A percentile compares a stretch with the other conserved stretches of the same genome.
These are phyloP conservation scores for Acyrthosiphon pisum DNA, from an alignment of 1,140 invertebrate species.

Conservation along the genomic window DNA sequence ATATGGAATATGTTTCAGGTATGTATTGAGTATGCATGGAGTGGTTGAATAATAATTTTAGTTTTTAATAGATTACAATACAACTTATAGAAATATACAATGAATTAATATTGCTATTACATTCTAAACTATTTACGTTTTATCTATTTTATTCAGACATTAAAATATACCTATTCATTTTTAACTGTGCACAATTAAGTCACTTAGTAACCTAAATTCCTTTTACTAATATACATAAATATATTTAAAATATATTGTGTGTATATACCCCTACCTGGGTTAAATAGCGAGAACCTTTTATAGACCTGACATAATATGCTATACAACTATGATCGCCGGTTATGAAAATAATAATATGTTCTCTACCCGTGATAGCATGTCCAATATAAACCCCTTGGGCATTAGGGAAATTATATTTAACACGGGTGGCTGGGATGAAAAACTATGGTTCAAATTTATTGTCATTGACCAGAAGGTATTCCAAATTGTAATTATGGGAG, in stretches of 20 bases:
- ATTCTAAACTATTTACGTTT: not conserved
- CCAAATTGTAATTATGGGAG: not conserved
- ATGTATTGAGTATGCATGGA: conserved; percentile 13
- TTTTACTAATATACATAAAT: not conserved
- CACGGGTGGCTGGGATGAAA: too few species aligned
- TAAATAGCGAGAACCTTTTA: not conserved
- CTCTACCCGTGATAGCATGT: not conserved
- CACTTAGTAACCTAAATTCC: not conserved
- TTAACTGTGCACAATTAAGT: not conserved
- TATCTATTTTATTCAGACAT: not conserved
- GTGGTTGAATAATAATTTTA: conserved; percentile 7
- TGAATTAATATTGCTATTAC: not conserved
- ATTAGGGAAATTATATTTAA: not conserved
- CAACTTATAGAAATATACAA: not conserved
- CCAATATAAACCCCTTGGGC: not conserved
- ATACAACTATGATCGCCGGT: too few species aligned
- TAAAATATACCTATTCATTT: not conserved
- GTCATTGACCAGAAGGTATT: not conserved
- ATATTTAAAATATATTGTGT: not conserved
- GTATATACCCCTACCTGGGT: not conserved
- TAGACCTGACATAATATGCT: not conserved
- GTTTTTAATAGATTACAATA: not conserved
- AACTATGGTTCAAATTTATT: not conserved
- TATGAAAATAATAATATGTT: too few species aligned
- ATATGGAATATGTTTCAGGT: conserved; percentile 17